A percentile compares a stretch with the other conserved stretches of the same genome.
Evolutionary conservation across 2,113 vertebrate genomes (phyloP).

Genomic region (Sarotherodon lohbergeri): DNA sequence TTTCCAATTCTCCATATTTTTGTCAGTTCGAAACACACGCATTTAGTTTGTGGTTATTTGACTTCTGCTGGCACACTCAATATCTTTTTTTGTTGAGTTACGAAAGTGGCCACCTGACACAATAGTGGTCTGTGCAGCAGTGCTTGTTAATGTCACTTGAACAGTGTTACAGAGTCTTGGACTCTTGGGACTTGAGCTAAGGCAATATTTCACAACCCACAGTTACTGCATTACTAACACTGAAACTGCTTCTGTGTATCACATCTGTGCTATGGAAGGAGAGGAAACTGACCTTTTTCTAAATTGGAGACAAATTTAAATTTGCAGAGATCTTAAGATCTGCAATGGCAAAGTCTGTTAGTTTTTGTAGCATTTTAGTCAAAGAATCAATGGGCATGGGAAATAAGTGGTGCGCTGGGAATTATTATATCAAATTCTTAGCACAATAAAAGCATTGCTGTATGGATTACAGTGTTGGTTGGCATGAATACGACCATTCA

Average conservation of each 20-base stretch:
- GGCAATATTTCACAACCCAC: background rate
- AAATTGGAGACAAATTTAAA: background rate
- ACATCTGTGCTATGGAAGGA: background rate
- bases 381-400: background rate
- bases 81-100: background rate
- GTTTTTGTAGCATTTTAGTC: background rate
- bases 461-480: background rate
- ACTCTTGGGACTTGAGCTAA: background rate
- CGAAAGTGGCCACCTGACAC: background rate
- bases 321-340: background rate
- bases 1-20: background rate
- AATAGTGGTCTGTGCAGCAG: background rate
- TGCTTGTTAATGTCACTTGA: background rate
- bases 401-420: background rate
- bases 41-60: background rate
- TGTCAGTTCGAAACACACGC: background rate
- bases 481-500: background rate
- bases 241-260: background rate
- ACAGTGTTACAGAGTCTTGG: background rate
- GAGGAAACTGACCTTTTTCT: background rate
- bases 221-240: background rate
- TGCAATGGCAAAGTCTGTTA: background rate
- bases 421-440: rapidly evolving
- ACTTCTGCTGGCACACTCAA: background rate
- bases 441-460: background rate